Percentiles rank a stretch among this genome's conserved stretches.
phyloP scores from a whole-genome alignment of 2,797 vertebrate genomes.

The Chloroceryle amazona region DNA sequence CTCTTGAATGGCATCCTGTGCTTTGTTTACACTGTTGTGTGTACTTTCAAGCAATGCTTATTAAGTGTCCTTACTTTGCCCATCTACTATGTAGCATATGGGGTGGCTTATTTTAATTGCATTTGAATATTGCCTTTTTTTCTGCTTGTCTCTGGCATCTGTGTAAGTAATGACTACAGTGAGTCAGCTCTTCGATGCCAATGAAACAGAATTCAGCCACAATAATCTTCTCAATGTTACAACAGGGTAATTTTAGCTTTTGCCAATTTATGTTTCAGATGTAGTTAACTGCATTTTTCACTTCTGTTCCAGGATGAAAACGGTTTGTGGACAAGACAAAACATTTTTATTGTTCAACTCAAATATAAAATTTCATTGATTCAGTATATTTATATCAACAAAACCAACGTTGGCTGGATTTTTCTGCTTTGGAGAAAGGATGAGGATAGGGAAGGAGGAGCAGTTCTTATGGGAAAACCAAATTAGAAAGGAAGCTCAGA shows the following conservation, averaged over 20 bases:
- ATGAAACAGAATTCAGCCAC: conserved; percentile 14
- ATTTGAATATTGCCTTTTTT: background rate
- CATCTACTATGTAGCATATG: background rate
- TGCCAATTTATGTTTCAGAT: background rate
- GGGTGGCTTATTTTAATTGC: background rate
- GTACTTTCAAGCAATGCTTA: background rate
- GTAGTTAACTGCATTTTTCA: background rate
- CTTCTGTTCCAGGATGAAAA: background rate
- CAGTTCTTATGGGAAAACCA: background rate
- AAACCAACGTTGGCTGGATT: background rate
- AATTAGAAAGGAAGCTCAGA: background rate
- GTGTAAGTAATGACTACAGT: conserved; percentile 51
- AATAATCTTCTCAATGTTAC: background rate
- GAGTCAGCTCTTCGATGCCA: conserved; percentile 71
- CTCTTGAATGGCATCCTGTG: background rate
- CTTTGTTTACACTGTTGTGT: background rate
- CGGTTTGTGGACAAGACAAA: background rate
- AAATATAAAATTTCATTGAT: background rate
- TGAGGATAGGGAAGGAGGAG: background rate
- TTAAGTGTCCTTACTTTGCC: background rate
- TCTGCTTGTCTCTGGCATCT: conserved; percentile 31
- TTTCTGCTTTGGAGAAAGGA: background rate
- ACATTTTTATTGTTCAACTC: background rate
- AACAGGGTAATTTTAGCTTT: conserved; percentile 41
- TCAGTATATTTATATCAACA: background rate